Evolutionary conservation across 2,888 invertebrate genomes (phyloP), one percentile per base, ranked within the genome.

Genomic region (Uloborus plumipes): DNA sequence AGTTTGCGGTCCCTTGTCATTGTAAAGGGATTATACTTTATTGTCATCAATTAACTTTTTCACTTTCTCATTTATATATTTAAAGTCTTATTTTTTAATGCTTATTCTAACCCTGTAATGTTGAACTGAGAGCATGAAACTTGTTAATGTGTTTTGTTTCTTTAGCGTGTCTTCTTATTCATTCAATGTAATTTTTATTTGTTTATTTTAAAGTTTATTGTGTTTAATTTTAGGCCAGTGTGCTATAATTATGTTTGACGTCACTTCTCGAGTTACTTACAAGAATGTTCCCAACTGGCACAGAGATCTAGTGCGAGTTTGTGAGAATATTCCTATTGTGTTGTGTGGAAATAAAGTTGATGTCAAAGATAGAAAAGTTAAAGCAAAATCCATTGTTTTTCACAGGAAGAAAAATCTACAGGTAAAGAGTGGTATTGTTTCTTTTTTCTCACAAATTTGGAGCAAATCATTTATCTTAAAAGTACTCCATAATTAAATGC

Each of bases 231-330:
- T 87, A 92, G 92, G 92, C 73, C 91, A 92, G 87, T 92, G 92
- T 88, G 99, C 99, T 87, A 95, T 99, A 88, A 96, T 99, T 88
- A 99, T 99, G 99, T 99, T 99, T 89, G 99, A 99, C 90, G 99
- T 99, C 87, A 99, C 99, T 85, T 98, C 99, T 59, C 93, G 99
- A 88, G 97, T 99, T 87, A 99, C 99, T 77, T 99, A 99, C 92
- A 99, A 99, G 91, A 99, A 99, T 89, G 99, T 99, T 85, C 99
- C 99, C 74, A 99, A 99, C 90, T 99, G 99, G 99, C 99, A 99
- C 90, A 92, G 99, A 89, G 99, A 99, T 92, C 92, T 99, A 89
- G 97, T 99, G 22, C 92, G 99, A 88, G 99, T 99, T 15, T 99
- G 99, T 91, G 99, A 99, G 92, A 99, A 97, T 90, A 98, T 99